phyloP scores from a whole-genome alignment of 2,888 invertebrate genomes.

The Caenorhabditis uteleia region DNA sequence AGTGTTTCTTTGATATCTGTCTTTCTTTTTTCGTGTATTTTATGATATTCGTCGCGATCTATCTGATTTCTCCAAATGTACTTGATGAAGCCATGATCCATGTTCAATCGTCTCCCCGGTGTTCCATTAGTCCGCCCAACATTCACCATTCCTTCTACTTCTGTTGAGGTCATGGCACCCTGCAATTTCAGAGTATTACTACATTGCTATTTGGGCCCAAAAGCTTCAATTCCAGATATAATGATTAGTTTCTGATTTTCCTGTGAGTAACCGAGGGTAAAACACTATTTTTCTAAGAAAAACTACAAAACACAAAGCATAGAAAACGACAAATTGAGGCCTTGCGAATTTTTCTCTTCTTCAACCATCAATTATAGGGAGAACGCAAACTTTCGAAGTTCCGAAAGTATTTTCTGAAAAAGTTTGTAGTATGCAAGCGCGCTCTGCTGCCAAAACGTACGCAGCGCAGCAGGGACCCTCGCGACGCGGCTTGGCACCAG shows the following conservation, averaged over 20 bases:
- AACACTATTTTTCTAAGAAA: no score
- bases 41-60: constrained; percentile 54
- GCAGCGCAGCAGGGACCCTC: neutral
- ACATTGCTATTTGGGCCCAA: no score
- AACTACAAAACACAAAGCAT: no score
- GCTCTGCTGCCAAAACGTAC: constrained; percentile 2
- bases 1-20: constrained; percentile 2
- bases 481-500: constrained; percentile 5
- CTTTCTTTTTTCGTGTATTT: constrained; percentile 43
- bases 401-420: neutral
- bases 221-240: no score
- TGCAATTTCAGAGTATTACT: no score
- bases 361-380: neutral
- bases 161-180: constrained; percentile 18
- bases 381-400: neutral
- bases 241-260: no score
- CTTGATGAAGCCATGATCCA: constrained; percentile 56
- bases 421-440: neutral
- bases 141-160: no score
- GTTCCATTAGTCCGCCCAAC: neutral
- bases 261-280: no score
- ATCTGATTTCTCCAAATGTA: constrained; percentile 56
- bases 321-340: no score
- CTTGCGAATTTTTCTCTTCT: neutral
- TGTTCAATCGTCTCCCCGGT: constrained; percentile 36